These are phyloP conservation scores for Anarhynchus alexandrinus DNA, from an alignment of 2,113 vertebrate genomes.

Conservation along the genomic window DNA sequence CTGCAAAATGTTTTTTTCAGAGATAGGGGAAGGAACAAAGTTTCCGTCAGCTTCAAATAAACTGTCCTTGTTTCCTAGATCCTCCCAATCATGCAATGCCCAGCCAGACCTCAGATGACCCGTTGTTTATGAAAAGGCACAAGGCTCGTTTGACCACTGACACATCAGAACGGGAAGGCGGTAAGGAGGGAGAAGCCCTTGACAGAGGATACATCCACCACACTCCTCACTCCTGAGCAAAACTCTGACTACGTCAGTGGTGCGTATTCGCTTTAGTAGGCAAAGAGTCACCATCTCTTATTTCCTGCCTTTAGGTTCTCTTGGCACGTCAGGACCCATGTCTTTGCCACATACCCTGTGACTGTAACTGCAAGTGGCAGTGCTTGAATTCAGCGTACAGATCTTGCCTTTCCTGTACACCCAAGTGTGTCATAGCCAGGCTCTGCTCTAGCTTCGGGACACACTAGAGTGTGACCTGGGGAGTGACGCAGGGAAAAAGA, in stretches of 20 bases:
- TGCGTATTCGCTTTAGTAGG: rapidly evolving
- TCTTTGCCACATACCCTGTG: background rate
- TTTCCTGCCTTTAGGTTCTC: background rate
- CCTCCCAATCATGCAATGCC: background rate
- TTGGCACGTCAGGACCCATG: background rate
- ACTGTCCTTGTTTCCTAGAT: background rate
- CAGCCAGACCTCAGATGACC: background rate
- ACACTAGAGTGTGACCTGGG: too few species aligned
- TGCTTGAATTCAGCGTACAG: background rate
- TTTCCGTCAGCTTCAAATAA: background rate
- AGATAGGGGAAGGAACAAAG: background rate
- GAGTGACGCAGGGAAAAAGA: rapidly evolving
- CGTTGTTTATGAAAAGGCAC: background rate
- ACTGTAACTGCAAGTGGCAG: background rate
- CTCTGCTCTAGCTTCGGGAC: background rate
- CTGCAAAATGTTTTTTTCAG: background rate
- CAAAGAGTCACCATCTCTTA: background rate
- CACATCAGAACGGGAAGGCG: background rate
- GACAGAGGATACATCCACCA: background rate
- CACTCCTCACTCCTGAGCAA: background rate
- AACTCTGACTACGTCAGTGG: background rate
- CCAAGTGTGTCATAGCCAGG: background rate
- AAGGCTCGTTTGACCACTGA: background rate
- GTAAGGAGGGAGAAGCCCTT: background rate
- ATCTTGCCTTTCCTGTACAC: background rate